Evolutionary conservation across 2,113 vertebrate genomes (phyloP).

Genomic region (Pteropus alecto): DNA sequence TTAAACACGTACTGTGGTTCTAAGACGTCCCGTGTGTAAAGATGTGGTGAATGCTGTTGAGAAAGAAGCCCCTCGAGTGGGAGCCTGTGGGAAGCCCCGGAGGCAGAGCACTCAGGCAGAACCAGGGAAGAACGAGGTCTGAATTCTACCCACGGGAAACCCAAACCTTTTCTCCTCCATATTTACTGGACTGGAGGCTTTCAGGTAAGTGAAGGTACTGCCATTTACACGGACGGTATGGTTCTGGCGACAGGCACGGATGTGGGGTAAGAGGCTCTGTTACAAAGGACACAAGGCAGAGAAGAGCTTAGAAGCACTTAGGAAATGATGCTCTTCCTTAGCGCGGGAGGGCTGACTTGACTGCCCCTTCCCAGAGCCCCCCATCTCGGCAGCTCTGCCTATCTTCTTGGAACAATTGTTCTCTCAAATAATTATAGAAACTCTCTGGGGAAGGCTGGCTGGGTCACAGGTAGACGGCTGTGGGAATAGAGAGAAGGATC

Average conservation of each 20-base stretch:
- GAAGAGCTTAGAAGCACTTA: not conserved
- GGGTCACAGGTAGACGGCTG: conserved; percentile 54
- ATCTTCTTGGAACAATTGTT: conserved; percentile 45
- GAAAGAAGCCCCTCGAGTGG: not conserved
- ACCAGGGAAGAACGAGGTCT: not conserved
- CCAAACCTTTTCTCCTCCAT: not conserved
- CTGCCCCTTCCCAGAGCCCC: not conserved
- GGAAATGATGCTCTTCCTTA: not conserved
- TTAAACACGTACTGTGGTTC: not conserved
- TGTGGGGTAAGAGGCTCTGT: not conserved
- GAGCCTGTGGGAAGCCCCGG: not conserved
- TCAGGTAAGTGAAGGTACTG: not conserved
- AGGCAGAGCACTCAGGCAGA: not conserved
- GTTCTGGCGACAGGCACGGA: not conserved
- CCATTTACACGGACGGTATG: not conserved
- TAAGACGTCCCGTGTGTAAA: not conserved
- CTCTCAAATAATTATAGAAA: conserved; percentile 40
- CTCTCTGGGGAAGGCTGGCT: conserved; percentile 47
- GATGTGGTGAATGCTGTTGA: not conserved
- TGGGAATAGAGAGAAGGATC: conserved; percentile 38
- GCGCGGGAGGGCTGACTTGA: not conserved
- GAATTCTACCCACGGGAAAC: not conserved
- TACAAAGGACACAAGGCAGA: not conserved
- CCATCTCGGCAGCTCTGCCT: not conserved
- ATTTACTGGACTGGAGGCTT: not conserved